Percentiles rank a stretch among this genome's conserved stretches.
These are phyloP conservation scores for Pterocles gutturalis DNA, from an alignment of 2,113 vertebrate genomes.

Conservation along the genomic window DNA sequence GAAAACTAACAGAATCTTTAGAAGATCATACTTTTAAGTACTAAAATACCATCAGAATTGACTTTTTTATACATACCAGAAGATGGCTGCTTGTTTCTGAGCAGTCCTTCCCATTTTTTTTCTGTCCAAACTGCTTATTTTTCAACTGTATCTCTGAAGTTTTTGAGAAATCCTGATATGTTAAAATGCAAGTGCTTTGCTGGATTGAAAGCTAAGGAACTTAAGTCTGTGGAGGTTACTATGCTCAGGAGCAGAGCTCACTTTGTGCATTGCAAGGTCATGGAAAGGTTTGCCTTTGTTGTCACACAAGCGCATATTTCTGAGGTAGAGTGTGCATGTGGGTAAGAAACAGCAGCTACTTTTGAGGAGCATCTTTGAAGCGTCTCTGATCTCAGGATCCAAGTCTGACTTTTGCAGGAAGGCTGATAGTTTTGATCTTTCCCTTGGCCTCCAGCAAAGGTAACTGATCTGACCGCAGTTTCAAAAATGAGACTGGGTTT, in stretches of 20 bases:
- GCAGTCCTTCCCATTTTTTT: not conserved
- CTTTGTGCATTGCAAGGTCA: not conserved
- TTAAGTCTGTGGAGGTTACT: not conserved
- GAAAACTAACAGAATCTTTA: not conserved
- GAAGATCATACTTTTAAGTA: not conserved
- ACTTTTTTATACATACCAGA: not conserved
- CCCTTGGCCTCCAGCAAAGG: not conserved
- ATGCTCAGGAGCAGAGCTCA: not conserved
- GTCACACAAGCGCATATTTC: not conserved
- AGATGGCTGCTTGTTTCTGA: not conserved
- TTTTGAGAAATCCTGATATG: not conserved
- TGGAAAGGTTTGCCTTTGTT: not conserved
- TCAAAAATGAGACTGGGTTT: not conserved
- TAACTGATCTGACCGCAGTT: not conserved
- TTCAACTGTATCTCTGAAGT: not conserved
- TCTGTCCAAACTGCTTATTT: not conserved
- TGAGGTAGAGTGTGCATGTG: not conserved
- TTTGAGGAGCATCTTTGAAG: not conserved
- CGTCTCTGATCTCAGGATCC: not conserved
- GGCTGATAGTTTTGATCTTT: not conserved
- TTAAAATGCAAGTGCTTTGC: not conserved
- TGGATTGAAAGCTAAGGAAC: not conserved
- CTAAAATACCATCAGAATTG: not conserved
- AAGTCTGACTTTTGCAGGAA: not conserved
- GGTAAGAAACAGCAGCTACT: not conserved